Evolutionary conservation across 2,113 vertebrate genomes (phyloP).

Genomic region (Gadus macrocephalus): DNA sequence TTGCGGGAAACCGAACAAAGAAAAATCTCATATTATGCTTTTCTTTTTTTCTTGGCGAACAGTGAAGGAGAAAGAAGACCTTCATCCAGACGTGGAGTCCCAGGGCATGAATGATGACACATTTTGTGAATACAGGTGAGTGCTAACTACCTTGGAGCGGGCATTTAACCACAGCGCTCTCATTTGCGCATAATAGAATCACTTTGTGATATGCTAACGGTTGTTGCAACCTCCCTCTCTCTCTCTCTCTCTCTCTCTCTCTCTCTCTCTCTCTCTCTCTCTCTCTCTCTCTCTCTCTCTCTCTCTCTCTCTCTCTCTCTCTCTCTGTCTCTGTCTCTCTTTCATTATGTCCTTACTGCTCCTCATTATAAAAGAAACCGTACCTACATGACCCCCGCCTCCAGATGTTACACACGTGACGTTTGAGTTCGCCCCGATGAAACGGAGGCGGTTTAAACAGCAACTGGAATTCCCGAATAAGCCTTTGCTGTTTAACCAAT

Average conservation of each 20-base stretch:
- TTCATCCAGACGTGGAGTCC: constrained; percentile 91
- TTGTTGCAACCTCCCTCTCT: constrained; percentile 5
- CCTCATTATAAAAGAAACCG: background rate
- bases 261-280: constrained; percentile 44
- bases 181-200: constrained; percentile 18
- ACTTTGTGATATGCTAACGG: constrained; percentile 20
- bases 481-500: too few relatives aligned
- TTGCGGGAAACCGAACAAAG: constrained; percentile 32
- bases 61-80: constrained; percentile 98
- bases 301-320: background rate
- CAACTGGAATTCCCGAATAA: background rate
- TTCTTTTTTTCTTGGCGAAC: constrained; percentile 45
- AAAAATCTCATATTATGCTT: constrained; percentile 29
- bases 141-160: too few relatives aligned
- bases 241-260: constrained; percentile 37
- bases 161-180: constrained; percentile 26
- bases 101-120: constrained; percentile 95
- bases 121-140: constrained; percentile 97
- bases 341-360: background rate
- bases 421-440: constrained; percentile 55
- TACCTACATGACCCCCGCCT: background rate
- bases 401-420: constrained; percentile 3
- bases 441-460: constrained; percentile 34
- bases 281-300: too few relatives aligned
- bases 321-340: background rate